Evolutionary conservation across 1,140 invertebrate genomes (phyloP), one percentile per base, ranked within the genome.

Genomic region (Phymorhynchus buccinoides): DNA sequence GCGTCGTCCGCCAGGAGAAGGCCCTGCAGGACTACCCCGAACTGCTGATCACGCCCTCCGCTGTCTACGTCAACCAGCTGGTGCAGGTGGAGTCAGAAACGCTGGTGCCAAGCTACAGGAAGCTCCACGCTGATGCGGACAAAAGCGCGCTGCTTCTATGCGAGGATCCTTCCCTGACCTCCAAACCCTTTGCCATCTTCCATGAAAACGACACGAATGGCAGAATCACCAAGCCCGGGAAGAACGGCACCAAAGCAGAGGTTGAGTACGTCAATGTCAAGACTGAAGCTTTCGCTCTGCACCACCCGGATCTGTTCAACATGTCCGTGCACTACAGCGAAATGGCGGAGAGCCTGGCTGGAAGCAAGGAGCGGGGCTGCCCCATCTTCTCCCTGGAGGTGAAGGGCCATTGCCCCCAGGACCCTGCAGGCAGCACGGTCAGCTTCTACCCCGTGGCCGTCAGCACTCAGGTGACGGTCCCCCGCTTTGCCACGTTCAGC

Each of bases 251-350:
- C 27, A 56, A 48, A 35, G 30, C 27, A 1, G 52, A 80, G 14
- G 56, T 35, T 18, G 44, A 80, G 4, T 14, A 30, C n/a, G 41
- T 80, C 32, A 56, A 48, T n/a, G n/a, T 80, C 6, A 37, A 80
- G 42, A 80, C 78, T 9, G n/a, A 52, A 48, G 42, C 42, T 56
- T 56, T 52, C 7, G 30, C 52, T 9, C 30, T 27, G 22, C 32
- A 80, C 78, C 82, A 80, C 35, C 85, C 85, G 4, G 80, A 66
- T 4, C 77, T 86, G 7, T 86, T 79, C 48, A 66, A 39, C 73
- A 86, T 86, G 85, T 66, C 80, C n/a, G 75, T 86, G 39, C 39
- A 83, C 27, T 86, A 86, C 77, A 86, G 85, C 48, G 41, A 71
- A 35, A 86, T 86, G 85, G 85, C 75, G 18, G 80, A 66, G 41